Evolutionary conservation across 2,113 vertebrate genomes (phyloP), one percentile per base, ranked within the genome.

Genomic region (Anguilla rostrata): DNA sequence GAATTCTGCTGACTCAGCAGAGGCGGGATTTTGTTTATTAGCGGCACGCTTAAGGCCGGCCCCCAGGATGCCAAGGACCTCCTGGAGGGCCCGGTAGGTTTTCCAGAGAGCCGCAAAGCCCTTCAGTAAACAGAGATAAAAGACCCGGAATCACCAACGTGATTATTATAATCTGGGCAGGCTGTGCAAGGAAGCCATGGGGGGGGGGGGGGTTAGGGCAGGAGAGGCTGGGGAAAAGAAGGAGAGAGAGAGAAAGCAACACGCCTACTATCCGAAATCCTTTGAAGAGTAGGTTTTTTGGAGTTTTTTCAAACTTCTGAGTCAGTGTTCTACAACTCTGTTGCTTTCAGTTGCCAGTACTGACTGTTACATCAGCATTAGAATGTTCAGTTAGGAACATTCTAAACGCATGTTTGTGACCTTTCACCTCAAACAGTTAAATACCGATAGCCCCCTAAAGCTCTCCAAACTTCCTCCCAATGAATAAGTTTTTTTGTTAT

Each of bases 81-180:
- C 71, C 71, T 11, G n/a, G 26, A 22, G 9, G 29, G 71, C 71
- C 5, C 1, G n/a, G 11, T 5, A 34, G n/a, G 71, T 1, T 20
- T 29, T n/a, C n/a, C 29, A 14, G 82, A 83, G 57, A 9, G 20
- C 43, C 9, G 29, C 18, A 14, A 56, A 83, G 34, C 53, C 53
- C n/a, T 39, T 22, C 34, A 16, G 29, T 20, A 6, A 18, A 26
- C 82, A 63, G 53, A 39, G 82, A 60, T 34, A 60, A 57, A 82
- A 46, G 26, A 14, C 41, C 82, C 5, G 34, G n/a, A 83, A 39
- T 63, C 8, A 18, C 11, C 57, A 83, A 83, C 7, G n/a, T 34
- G 46, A 53, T 83, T 83, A 46, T 83, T 49, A 6, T 49, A 83
- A 83, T 83, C n/a, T 53, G 81, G 22, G 46, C 29, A 3, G 81